Conservation (phyloP, 2,888 invertebrate species). For the Arctia plantaginis region DNA sequence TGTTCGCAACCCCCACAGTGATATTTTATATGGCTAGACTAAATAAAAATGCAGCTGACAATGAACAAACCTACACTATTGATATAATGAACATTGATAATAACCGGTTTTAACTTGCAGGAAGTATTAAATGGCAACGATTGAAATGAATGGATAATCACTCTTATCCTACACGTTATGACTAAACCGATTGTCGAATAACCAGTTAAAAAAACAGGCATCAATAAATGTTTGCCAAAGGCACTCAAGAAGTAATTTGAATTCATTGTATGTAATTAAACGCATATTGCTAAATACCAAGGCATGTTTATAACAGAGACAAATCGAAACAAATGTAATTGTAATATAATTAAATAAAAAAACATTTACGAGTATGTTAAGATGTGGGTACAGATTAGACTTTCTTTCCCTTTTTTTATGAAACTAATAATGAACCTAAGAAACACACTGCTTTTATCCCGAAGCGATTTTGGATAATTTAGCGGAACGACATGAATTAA, state of each 20-base stretch:
- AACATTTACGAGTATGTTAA: not conserved
- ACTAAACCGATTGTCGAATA: constrained; percentile 13
- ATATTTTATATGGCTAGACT: constrained; percentile 1
- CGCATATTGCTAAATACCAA: not conserved
- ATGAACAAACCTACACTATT: constrained; percentile 17
- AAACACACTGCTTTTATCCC: not conserved
- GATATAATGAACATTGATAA: constrained; percentile 12
- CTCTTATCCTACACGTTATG: constrained; percentile 6
- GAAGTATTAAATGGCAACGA: constrained; percentile 13
- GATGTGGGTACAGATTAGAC: not conserved
- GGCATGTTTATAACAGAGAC: not conserved
- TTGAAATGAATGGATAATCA: constrained; percentile 12
- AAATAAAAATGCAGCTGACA: constrained; percentile 17
- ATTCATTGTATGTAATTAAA: not conserved
- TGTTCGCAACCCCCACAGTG: not conserved
- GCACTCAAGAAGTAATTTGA: not conserved
- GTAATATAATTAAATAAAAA: not conserved
- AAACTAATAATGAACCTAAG: not conserved
- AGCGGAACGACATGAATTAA: no score
- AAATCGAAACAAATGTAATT: not conserved
- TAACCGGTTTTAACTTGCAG: constrained; percentile 17
- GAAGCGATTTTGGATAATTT: not conserved
- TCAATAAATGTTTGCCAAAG: not conserved
- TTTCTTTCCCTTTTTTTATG: not conserved
- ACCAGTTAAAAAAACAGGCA: not conserved